Base-by-base conservation (phyloP, 2,113 vertebrate genomes). In the Brienomyrus longianalis region DNA sequence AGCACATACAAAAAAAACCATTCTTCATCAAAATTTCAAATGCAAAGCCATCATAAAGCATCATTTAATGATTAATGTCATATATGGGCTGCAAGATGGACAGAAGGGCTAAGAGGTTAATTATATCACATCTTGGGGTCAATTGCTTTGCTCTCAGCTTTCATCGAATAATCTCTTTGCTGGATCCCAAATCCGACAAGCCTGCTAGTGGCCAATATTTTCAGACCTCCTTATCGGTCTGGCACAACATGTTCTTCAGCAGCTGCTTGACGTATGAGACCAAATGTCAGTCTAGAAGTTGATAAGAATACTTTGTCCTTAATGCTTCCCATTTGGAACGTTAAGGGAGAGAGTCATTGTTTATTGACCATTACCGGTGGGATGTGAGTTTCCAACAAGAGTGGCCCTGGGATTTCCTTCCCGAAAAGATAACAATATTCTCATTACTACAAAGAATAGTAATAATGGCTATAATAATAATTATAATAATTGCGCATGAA, bases 71-170 rank as follows among this genome's bases (percentile, higher is more conserved):
- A 89, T 27, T 89, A 54, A 89, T 83, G 70, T 89, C 88, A 89
- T 89, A 51, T 51, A 83, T 83, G 74, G 74, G 66, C 88, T 52
- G 47, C 17, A 54, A 83, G 88, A 89, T 39, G 70, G 88, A 83
- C 88, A 89, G 70, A 66, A 52, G 19, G 88, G 56, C 39, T 35
- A 31, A 54, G 31, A 89, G 88, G 88, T 83, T 89, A 89, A 89
- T 87, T 89, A 52, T 89, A 83, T 89, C 50, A 89, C 88, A 89
- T 39, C 47, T 83, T 47, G 74, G 54, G 88, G 88, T 89, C 88
- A 83, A 83, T 89, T 89, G 74, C 88, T 80, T 89, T 89, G 74
- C 70, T 39, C 88, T 80, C 50, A 83, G 88, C 88, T 89, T 89
- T 89, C 88, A 83, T 83, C 70, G 45, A 54, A 83, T 89, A 31